A percentile compares a stretch with the other conserved stretches of the same genome.
phyloP scores from a whole-genome alignment of 2,888 invertebrate species.

The Thelaira solivaga region DNA sequence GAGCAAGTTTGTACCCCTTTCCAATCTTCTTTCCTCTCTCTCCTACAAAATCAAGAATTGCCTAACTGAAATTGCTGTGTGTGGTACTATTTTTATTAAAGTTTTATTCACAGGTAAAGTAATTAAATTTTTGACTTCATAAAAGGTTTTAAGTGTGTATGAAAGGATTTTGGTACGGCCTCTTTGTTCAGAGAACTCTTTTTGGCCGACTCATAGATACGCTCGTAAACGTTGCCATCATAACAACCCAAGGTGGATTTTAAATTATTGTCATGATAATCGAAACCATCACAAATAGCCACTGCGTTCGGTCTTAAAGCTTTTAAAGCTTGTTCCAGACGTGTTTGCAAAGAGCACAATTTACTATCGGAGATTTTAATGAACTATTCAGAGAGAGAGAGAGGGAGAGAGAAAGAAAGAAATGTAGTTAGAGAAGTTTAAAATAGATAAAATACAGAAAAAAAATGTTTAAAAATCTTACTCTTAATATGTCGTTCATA shows the following conservation, averaged over 20 bases:
- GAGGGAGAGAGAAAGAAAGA: background rate
- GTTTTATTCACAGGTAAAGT: background rate
- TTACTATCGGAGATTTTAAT: constrained; percentile 65
- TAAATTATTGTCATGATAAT: constrained; percentile 86
- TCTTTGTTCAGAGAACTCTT: constrained; percentile 89
- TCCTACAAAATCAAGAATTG: no score
- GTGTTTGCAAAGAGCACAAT: constrained; percentile 79
- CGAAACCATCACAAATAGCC: constrained; percentile 94
- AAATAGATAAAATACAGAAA: no score
- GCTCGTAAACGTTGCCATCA: constrained; percentile 90
- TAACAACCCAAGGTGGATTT: constrained; percentile 87
- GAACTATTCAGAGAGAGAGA: constrained; percentile 52
- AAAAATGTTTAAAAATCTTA: constrained; percentile 12
- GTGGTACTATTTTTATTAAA: background rate
- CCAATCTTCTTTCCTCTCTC: no score
- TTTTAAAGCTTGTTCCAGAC: constrained; percentile 84
- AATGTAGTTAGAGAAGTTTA: no score
- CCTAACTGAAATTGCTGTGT: no score
- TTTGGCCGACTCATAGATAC: constrained; percentile 86
- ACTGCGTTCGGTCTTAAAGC: constrained; percentile 91
- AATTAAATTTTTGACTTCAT: constrained; percentile 85
- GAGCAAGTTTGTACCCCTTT: no score
- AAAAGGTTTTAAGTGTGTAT: constrained; percentile 86
- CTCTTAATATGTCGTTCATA: constrained; percentile 85
- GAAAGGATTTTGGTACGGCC: constrained; percentile 84